phyloP scores from a whole-genome alignment of 2,113 vertebrate species.

The Gadus chalcogrammus region DNA sequence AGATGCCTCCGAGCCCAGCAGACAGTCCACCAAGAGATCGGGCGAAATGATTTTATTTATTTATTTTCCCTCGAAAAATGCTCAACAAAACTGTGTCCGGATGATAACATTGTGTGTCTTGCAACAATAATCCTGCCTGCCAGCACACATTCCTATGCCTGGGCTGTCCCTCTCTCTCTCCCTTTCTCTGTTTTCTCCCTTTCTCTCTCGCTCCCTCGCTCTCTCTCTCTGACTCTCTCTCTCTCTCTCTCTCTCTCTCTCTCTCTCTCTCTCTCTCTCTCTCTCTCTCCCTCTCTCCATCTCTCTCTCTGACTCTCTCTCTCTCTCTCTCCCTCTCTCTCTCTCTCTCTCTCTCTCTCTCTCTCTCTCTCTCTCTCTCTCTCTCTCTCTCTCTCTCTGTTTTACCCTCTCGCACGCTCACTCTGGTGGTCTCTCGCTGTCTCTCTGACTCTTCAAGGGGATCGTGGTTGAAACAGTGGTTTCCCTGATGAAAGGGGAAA shows the following conservation, averaged over 20 bases:
- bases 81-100: conserved; percentile 87
- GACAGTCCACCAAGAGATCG: conserved; percentile 81
- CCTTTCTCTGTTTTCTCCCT: no score
- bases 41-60: conserved; percentile 83
- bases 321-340: background rate
- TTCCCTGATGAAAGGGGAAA: conserved; percentile 49
- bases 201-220: no score
- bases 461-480: conserved; percentile 44
- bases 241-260: conserved; percentile 21
- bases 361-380: background rate
- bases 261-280: no score
- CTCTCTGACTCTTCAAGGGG: conserved; percentile 25
- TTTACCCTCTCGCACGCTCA: background rate
- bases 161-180: conserved; percentile 26
- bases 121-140: conserved; percentile 70
- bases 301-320: background rate
- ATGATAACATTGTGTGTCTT: conserved; percentile 84
- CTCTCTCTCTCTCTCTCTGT: background rate
- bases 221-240: background rate
- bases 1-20: conserved; percentile 76
- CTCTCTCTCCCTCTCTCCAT: background rate
- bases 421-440: background rate
- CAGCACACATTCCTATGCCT: conserved; percentile 46
- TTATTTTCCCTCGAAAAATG: conserved; percentile 74
- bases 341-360: background rate